A percentile compares a stretch with the other conserved stretches of the same genome.
Evolutionary conservation across 2,888 invertebrate genomes (phyloP).

Genomic region (Machimus atricapillus): DNA sequence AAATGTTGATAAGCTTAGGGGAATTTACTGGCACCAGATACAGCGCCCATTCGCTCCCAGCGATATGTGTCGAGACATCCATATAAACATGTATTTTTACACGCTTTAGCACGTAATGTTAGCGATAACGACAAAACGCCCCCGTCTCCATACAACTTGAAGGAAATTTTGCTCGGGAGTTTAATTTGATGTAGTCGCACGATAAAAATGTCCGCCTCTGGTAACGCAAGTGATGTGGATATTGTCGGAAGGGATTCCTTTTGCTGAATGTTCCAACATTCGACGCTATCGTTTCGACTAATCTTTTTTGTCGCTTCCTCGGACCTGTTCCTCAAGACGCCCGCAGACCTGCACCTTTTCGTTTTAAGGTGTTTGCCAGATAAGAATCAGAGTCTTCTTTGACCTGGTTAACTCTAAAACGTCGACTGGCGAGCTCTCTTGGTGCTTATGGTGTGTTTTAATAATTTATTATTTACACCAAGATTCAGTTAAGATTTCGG

Average conservation of each 20-base stretch:
- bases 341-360: background rate
- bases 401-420: background rate
- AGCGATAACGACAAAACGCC: slow-evolving; percentile 28
- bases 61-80: background rate
- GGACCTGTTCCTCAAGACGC: background rate
- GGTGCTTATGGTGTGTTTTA: background rate
- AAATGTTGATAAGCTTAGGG: slow-evolving; percentile 40
- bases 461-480: background rate
- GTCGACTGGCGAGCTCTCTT: background rate
- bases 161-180: slow-evolving; percentile 9
- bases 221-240: background rate
- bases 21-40: slow-evolving; percentile 18
- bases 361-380: background rate
- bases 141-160: background rate
- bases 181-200: slow-evolving; percentile 34
- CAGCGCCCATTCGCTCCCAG: background rate
- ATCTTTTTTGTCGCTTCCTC: slow-evolving; percentile 11
- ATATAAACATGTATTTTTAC: slow-evolving; percentile 26
- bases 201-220: slow-evolving; percentile 27
- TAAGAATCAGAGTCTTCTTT: background rate
- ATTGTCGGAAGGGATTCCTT: background rate
- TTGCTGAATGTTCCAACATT: background rate
- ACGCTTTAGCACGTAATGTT: slow-evolving; percentile 33
- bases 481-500: background rate
- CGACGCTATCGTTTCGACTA: background rate